Base-by-base conservation (phyloP, 2,113 vertebrate genomes). In the Gambusia holbrooki region DNA sequence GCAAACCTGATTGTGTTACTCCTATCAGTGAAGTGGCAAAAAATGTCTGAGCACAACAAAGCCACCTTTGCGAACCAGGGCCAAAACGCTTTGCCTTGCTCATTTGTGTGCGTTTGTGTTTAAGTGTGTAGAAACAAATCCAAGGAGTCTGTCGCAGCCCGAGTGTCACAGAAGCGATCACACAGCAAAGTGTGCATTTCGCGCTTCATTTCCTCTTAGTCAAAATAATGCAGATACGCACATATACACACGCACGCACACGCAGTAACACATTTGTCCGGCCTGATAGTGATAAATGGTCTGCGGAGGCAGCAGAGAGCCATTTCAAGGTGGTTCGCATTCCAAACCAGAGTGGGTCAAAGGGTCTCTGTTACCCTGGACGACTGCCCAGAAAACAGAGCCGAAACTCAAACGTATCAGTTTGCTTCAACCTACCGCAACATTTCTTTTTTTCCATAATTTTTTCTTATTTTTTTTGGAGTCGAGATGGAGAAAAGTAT, bases 261-360 rank as follows among this genome's bases (percentile, higher is more conserved):
- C 54, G 76, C 81, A 73, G 71, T 60, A 9, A n/a, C 22, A 11
- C 42, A 69, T 40, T 72, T 64, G 62, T 37, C 69, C 62, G 74
- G 72, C 83, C 86, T 94, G 89, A 94, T 93, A 90, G 92, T 93
- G 93, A 95, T 93, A 88, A 94, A 95, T 94, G 69, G 80, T 90
- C 78, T 66, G 77, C 48, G 1, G 74, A 72, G 68, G 80, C 84
- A 87, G 84, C 74, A 88, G 71, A 86, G 77, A 73, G 87, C 87
- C 87, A 82, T 94, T 94, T 94, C 87, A 93, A 93, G 93, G 93
- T 92, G 90, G 90, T 92, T 94, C 89, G 91, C 92, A 91, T 94
- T 92, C 84, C 80, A 90, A 92, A 92, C 88, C 73, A 80, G 88
- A n/a, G 33, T 65, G 73, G 87, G 86, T 87, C 86, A 85, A n/a